Percentiles rank a stretch among this genome's conserved stretches.
phyloP scores from a whole-genome alignment of 2,888 invertebrate genomes.

The Bombylius discolor region DNA sequence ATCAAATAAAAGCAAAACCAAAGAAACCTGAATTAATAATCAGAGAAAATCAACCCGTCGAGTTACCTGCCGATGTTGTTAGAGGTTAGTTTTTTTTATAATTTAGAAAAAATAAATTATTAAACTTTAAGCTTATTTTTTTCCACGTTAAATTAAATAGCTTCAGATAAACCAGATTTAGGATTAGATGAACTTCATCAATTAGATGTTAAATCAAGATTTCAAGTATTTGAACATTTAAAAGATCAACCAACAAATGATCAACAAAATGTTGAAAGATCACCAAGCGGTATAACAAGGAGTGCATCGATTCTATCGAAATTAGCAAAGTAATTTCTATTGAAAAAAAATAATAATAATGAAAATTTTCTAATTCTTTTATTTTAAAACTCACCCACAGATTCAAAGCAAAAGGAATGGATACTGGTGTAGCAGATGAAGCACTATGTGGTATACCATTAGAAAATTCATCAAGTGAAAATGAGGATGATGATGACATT shows the following conservation, averaged over 20 bases:
- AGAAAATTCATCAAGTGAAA: slow-evolving; percentile 43
- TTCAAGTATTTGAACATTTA: slow-evolving; percentile 62
- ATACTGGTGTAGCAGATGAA: slow-evolving; percentile 63
- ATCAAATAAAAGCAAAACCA: slow-evolving; percentile 40
- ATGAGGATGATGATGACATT: slow-evolving; percentile 35
- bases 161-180: slow-evolving; percentile 74
- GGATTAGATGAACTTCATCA: slow-evolving; percentile 70
- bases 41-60: slow-evolving; percentile 79
- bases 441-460: slow-evolving; percentile 59
- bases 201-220: slow-evolving; percentile 71
- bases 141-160: slow-evolving; percentile 33
- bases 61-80: slow-evolving; percentile 83
- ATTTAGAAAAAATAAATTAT: neutral
- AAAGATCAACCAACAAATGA: slow-evolving; percentile 32
- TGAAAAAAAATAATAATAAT: neutral
- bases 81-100: slow-evolving; percentile 38
- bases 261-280: slow-evolving; percentile 16
- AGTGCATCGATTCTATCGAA: slow-evolving; percentile 67
- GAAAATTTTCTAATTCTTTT: slow-evolving; percentile 5
- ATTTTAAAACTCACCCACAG: slow-evolving; percentile 30
- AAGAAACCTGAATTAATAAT: slow-evolving; percentile 79
- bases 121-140: neutral
- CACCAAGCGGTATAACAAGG: slow-evolving; percentile 39
- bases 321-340: slow-evolving; percentile 53
- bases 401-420: slow-evolving; percentile 73